Base-by-base conservation (phyloP, 2,888 invertebrate species). In the Lepetodrilus schrolli region DNA sequence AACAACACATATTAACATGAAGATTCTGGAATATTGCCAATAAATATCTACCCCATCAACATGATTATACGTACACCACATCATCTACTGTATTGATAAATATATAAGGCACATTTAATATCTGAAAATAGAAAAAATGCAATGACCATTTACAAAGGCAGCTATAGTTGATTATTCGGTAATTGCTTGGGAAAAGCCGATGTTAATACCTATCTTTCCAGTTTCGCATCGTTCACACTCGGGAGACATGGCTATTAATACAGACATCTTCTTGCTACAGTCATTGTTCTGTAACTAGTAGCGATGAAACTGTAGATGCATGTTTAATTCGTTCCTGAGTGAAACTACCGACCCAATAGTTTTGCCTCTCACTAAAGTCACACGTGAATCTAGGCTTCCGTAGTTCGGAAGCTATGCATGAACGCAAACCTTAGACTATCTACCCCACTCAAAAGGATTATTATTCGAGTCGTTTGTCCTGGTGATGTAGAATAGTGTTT, bases 351-450 rank as follows among this genome's bases (percentile, higher is more conserved):
- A 10, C 58, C 17, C 4, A 30, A 7, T 4, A 30, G 26, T 30
- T 58, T 34, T 58, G 58, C 58, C 58, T 30, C 58, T 58, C 58
- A 43, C 34, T 23, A 58, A 58, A 58, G 58, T 58, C 58, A 58
- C 58, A 58, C 58, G 58, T 58, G 58, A 58, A 58, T 58, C n/a
- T 30, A 8, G 34, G 17, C 17, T 17, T 43, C 8, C 4, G 43
- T 13, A 43, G 43, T 43, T 43, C 13, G 17, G 10, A 3, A 58
- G 34, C 58, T n/a, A 34, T 58, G 26, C 58, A 58, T 30, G 58
- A 23, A 30, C n/a, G 58, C 58, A 58, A 58, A 58, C 26, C 30
- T 30, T 17, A 23, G 48, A 58, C 26, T 58, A 23, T 26, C 26
- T 34, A 30, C 30, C 58, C 58, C n/a, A 10, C 30, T 30, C n/a